phyloP scores from a whole-genome alignment of 2,888 invertebrate genomes.

The Amiota mariae region DNA sequence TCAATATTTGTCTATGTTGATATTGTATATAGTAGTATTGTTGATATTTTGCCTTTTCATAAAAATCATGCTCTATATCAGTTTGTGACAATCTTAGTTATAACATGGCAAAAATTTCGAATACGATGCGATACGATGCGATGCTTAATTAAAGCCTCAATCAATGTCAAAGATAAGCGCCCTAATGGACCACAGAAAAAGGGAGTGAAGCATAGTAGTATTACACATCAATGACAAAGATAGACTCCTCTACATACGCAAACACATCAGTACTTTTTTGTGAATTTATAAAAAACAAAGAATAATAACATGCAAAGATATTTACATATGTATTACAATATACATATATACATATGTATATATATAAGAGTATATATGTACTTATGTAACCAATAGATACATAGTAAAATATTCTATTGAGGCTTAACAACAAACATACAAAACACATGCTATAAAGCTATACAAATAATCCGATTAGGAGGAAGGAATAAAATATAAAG shows the following conservation, averaged over 20 bases:
- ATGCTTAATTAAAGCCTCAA: constrained; percentile 18
- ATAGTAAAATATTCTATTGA: too few relatives aligned
- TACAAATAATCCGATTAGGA: constrained; percentile 10
- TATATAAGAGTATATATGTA: background rate
- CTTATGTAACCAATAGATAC: too few relatives aligned
- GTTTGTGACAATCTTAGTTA: too few relatives aligned
- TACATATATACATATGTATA: background rate
- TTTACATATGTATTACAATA: background rate
- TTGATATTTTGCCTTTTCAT: too few relatives aligned
- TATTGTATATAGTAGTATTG: too few relatives aligned
- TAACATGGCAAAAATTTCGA: too few relatives aligned
- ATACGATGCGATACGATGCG: background rate
- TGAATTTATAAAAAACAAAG: background rate
- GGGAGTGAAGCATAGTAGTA: background rate
- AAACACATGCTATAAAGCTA: background rate
- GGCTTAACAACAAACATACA: too few relatives aligned
- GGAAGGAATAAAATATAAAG: background rate
- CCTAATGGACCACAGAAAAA: background rate
- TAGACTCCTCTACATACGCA: background rate
- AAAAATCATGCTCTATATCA: too few relatives aligned
- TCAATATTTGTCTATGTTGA: too few relatives aligned
- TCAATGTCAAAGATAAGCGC: constrained; percentile 15
- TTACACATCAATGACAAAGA: background rate
- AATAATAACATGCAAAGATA: background rate
- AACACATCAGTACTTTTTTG: background rate